Evolutionary conservation across 2,113 vertebrate genomes (phyloP), one percentile per base, ranked within the genome.

Genomic region (Gymnarchus niloticus): DNA sequence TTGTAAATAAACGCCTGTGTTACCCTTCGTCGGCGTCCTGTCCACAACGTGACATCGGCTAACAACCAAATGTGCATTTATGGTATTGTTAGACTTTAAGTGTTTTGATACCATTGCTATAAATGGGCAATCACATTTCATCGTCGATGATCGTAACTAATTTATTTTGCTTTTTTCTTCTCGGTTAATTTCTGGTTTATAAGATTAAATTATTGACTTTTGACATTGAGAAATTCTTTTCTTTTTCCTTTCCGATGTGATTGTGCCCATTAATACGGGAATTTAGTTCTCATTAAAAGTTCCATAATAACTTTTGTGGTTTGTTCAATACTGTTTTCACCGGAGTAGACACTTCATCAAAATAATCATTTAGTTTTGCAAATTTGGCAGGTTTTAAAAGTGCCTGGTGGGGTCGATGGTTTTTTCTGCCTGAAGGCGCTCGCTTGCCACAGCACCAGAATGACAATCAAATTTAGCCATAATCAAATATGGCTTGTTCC

Each of bases 401-500:
- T 4, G 3, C 7, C 7, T n/a, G n/a, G 2, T 51, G 85, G 56
- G 83, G 89, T 89, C 81, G 85, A 83, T 69, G 83, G 78, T 73
- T 25, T 56, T 65, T 23, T 14, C 12, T 28, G 73, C 77, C 87
- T 69, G 76, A 57, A 41, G 80, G 83, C 85, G 87, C 78, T 17
- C 51, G 25, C n/a, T 82, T 52, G 14, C 25, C 49, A 14, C 48
- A 44, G 8, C 85, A 56, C 5, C 59, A 73, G 57, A 81, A 89
- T 86, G 81, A 86, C 86, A 91, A 88, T 88, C 86, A 89, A 84
- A 83, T 87, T 85, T 83, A 84, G 80, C 84, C 87, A 88, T 87
- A 89, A 91, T 91, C 88, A 88, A 89, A 92, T 85, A 56, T n/a
- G 83, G 82, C 33, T 83, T 44, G 56, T 83, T 86, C 87, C 89